These are phyloP conservation scores for Buphagus erythrorhynchus DNA, from an alignment of 2,797 vertebrate genomes.

Conservation along the genomic window DNA sequence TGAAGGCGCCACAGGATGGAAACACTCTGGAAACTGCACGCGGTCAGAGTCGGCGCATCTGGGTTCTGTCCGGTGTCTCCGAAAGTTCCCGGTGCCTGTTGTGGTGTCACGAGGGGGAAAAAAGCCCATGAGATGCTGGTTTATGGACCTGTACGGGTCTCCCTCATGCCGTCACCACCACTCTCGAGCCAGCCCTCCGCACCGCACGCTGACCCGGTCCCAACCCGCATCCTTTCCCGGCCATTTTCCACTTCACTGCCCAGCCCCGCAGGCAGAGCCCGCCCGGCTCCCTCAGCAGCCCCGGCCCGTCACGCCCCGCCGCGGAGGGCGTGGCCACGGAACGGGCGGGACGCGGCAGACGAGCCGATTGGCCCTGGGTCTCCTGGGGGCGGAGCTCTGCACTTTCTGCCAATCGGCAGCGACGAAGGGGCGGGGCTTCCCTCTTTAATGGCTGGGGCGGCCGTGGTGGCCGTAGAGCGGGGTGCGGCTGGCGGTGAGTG, in stretches of 20 bases:
- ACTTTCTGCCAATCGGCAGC: neutral
- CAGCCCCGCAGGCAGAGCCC: rapidly evolving
- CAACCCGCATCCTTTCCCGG: neutral
- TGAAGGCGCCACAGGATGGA: neutral
- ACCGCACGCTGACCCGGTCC: neutral
- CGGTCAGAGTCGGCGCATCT: neutral
- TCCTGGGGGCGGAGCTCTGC: rapidly evolving
- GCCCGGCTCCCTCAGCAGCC: neutral
- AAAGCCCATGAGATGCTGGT: neutral
- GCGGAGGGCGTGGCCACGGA: neutral
- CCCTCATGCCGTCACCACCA: neutral
- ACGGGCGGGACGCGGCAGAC: neutral
- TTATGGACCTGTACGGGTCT: neutral
- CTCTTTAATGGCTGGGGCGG: neutral
- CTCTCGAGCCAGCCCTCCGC: neutral
- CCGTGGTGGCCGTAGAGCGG: neutral
- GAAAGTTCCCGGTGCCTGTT: rapidly evolving
- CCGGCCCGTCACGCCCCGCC: rapidly evolving
- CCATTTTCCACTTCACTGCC: neutral
- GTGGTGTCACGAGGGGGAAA: neutral
- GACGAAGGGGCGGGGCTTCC: neutral
- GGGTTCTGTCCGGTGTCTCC: neutral
- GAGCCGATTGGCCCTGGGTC: neutral
- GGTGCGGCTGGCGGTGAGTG: slow-evolving; percentile 3
- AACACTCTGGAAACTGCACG: neutral